Conservation (phyloP, 1,140 invertebrate genomes). For the Charaxes varanes region DNA sequence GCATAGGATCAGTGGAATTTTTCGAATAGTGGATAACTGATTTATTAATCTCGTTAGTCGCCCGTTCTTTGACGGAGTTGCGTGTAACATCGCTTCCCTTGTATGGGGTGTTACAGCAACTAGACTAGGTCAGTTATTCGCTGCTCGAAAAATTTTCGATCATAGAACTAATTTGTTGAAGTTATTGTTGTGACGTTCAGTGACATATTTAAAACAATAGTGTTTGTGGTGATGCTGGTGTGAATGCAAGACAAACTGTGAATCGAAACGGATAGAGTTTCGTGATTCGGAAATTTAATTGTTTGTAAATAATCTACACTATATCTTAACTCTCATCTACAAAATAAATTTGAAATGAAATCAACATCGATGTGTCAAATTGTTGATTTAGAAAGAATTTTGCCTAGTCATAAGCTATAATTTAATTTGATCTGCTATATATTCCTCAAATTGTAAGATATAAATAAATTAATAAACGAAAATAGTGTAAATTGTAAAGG, state of each 20-base stretch:
- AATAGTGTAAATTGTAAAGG: conserved; percentile 57
- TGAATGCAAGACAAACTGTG: not conserved
- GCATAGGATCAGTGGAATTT: conserved; percentile 89
- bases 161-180: conserved; percentile 53
- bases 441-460: conserved; percentile 55
- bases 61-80: conserved; percentile 48
- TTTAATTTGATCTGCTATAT: conserved; percentile 61
- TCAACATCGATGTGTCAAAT: conserved; percentile 13
- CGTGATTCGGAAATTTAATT: no score
- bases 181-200: conserved; percentile 58
- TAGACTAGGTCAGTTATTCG: conserved; percentile 75
- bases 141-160: conserved; percentile 71
- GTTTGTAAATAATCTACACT: no score
- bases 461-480: conserved; percentile 44
- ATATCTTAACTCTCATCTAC: conserved; percentile 2
- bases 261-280: not conserved
- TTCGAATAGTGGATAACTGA: conserved; percentile 81
- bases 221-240: conserved; percentile 44
- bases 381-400: conserved; percentile 43
- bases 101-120: conserved; percentile 45
- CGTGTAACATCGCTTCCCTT: conserved; percentile 32
- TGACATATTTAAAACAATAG: conserved; percentile 37
- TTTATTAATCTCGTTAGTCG: conserved; percentile 67
- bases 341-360: conserved; percentile 3
- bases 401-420: conserved; percentile 71